Evolutionary conservation across 2,113 vertebrate species (phyloP).

Genomic region (Trachemys scripta): DNA sequence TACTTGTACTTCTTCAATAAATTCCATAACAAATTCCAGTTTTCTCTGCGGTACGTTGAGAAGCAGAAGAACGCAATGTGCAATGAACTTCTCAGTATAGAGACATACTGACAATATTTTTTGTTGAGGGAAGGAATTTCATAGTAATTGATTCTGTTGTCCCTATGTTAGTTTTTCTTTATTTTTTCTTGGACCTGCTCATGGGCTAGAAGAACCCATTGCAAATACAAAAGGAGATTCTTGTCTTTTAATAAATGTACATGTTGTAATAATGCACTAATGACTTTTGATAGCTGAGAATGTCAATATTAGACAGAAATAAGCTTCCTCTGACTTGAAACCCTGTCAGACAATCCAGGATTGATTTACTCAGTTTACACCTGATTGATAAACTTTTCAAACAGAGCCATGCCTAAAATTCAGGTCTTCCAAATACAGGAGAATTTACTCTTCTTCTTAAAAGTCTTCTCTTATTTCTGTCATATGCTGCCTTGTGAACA

Average conservation of each 20-base stretch:
- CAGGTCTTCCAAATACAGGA: not conserved
- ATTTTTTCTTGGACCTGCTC: not conserved
- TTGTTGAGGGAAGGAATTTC: not conserved
- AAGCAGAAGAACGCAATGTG: not conserved
- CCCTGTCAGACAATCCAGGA: not conserved
- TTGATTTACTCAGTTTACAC: not conserved
- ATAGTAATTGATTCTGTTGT: conserved; percentile 9
- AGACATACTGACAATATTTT: not conserved
- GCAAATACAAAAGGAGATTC: not conserved
- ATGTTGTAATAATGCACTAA: not conserved
- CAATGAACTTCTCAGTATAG: not conserved
- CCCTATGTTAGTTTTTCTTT: not conserved
- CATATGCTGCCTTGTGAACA: not conserved
- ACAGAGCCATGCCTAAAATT: conserved; percentile 28
- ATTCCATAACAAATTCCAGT: not conserved
- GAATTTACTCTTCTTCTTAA: not conserved
- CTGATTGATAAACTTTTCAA: conserved; percentile 17
- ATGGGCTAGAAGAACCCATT: not conserved
- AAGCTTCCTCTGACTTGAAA: conserved; percentile 21
- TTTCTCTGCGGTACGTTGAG: not conserved
- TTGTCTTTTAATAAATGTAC: not conserved
- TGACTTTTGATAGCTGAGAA: not conserved
- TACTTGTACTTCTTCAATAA: conserved; percentile 45
- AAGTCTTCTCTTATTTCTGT: not conserved
- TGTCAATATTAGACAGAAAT: not conserved